A percentile compares a stretch with the other conserved stretches of the same genome.
Conservation (phyloP, 2,797 vertebrate species). For the Mus caroli region DNA sequence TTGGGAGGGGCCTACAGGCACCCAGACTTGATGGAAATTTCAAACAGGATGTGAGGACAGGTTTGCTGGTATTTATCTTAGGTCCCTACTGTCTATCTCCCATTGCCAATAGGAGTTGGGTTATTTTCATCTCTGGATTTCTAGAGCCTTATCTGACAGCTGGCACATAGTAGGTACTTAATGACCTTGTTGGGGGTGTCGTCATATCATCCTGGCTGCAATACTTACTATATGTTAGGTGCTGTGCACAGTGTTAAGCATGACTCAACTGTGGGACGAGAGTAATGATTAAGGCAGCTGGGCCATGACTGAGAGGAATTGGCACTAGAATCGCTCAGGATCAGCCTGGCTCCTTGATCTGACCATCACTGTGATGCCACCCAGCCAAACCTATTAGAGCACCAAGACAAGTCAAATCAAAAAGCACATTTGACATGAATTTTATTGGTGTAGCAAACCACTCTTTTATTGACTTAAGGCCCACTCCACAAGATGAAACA, state of each 20-base stretch:
- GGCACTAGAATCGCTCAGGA: not conserved
- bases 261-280: not conserved
- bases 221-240: not conserved
- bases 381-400: not conserved
- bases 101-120: not conserved
- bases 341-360: not conserved
- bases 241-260: too few relatives aligned
- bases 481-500: not conserved
- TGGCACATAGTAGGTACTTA: not conserved
- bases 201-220: not conserved
- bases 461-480: not conserved
- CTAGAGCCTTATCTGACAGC: not conserved
- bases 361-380: not conserved
- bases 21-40: not conserved
- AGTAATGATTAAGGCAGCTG: not conserved
- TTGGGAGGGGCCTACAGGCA: not conserved
- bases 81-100: not conserved
- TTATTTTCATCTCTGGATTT: constrained; percentile 18
- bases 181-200: not conserved
- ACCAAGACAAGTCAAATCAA: not conserved
- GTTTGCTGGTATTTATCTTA: not conserved
- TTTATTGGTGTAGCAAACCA: not conserved
- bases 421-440: not conserved
- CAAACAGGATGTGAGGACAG: not conserved
- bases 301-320: not conserved